A percentile compares a stretch with the other conserved stretches of the same genome.
These are phyloP conservation scores for Bombus huntii DNA, from an alignment of 1,140 invertebrate genomes.

Conservation along the genomic window DNA sequence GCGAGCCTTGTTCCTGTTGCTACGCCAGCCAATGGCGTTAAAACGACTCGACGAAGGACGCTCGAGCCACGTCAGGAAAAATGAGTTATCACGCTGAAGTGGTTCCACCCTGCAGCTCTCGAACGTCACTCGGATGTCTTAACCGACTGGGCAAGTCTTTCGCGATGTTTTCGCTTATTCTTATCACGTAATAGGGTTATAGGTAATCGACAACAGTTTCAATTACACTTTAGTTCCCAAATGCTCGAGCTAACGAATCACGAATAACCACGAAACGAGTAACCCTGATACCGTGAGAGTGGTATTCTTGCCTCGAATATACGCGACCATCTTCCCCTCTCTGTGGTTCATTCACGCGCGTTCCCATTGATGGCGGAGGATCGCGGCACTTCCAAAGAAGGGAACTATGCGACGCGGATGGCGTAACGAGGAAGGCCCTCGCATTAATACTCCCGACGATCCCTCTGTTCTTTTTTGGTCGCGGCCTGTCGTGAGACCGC, in stretches of 20 bases:
- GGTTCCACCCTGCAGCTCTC: not conserved
- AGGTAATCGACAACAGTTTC: not conserved
- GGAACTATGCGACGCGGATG: slow-evolving; percentile 78
- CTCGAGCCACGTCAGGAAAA: not conserved
- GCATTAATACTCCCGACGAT: slow-evolving; percentile 60
- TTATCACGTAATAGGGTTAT: not conserved
- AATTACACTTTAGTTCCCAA: not conserved
- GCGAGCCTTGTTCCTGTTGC: not conserved
- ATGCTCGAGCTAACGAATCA: not conserved
- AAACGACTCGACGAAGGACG: too few relatives aligned
- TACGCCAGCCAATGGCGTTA: not conserved
- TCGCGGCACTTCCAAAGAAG: slow-evolving; percentile 69
- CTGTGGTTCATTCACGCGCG: slow-evolving; percentile 78
- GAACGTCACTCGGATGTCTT: not conserved
- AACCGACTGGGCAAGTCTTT: not conserved
- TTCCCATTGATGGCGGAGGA: slow-evolving; percentile 77
- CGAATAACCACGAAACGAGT: not conserved
- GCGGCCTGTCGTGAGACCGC: slow-evolving; percentile 40
- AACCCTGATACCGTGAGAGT: slow-evolving; percentile 75
- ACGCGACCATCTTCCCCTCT: not conserved
- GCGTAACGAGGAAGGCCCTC: slow-evolving; percentile 78
- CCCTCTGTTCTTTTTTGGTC: not conserved
- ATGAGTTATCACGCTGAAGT: not conserved
- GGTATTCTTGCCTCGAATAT: slow-evolving; percentile 73
- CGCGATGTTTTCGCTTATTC: not conserved